These are phyloP conservation scores for Mormyrus lacerda DNA, from an alignment of 2,113 vertebrate species.

Conservation along the genomic window DNA sequence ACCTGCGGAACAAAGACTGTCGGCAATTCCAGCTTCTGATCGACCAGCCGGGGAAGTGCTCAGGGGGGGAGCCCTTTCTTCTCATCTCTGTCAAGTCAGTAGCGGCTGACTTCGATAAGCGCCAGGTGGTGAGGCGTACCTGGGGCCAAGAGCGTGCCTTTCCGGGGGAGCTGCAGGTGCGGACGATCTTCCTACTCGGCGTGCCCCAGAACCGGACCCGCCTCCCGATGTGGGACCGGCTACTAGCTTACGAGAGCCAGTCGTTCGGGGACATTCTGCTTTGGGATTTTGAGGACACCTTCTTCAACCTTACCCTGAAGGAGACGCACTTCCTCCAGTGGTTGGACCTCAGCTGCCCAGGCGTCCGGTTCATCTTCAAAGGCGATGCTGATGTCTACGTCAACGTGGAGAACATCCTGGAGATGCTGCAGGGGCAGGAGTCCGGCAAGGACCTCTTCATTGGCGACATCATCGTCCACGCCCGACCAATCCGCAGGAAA, in stretches of 20 bases:
- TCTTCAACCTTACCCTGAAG: slow-evolving; percentile 95
- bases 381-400: slow-evolving; percentile 90
- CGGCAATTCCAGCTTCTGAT: slow-evolving; percentile 79
- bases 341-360: slow-evolving; percentile 75
- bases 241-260: slow-evolving; percentile 79
- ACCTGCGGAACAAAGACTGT: slow-evolving; percentile 81
- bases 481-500: slow-evolving; percentile 74
- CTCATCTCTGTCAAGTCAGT: slow-evolving; percentile 87
- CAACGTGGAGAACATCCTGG: slow-evolving; percentile 83
- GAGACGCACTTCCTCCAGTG: slow-evolving; percentile 91
- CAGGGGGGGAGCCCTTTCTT: slow-evolving; percentile 61
- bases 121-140: slow-evolving; percentile 88
- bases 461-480: slow-evolving; percentile 85
- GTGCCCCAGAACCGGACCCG: slow-evolving; percentile 64
- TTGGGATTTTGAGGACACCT: slow-evolving; percentile 94
- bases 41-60: slow-evolving; percentile 84
- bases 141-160: slow-evolving; percentile 80
- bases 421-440: slow-evolving; percentile 67
- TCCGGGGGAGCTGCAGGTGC: slow-evolving; percentile 56
- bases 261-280: slow-evolving; percentile 77
- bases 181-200: slow-evolving; percentile 82
- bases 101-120: slow-evolving; percentile 81
- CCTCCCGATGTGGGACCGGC: slow-evolving; percentile 73
- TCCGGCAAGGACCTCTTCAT: slow-evolving; percentile 72
- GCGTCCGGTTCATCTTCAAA: slow-evolving; percentile 84